Conservation (phyloP, 2,797 vertebrate genomes). For the Danio albolineatus region DNA sequence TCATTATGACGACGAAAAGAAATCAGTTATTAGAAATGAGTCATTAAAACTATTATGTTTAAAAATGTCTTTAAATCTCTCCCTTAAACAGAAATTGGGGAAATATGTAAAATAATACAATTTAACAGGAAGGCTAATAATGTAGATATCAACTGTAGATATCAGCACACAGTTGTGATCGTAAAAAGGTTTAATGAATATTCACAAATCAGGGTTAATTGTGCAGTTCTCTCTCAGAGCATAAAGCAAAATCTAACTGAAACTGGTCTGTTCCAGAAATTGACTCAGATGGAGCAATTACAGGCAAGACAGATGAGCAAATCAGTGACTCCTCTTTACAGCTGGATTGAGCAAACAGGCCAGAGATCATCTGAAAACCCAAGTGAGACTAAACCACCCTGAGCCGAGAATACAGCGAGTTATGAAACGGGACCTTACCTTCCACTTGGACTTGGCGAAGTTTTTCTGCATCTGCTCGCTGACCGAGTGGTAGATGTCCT, state of each 20-base stretch:
- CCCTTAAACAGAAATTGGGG: too few species aligned
- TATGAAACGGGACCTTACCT: constrained; percentile 80
- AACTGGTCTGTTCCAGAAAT: constrained; percentile 26
- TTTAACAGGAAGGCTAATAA: too few species aligned
- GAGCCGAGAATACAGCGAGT: constrained; percentile 6
- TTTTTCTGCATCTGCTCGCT: constrained; percentile 97
- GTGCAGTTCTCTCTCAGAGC: background rate
- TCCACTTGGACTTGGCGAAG: constrained; percentile 98
- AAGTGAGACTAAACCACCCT: constrained; percentile 48
- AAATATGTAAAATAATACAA: too few species aligned
- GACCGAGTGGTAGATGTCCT: constrained; percentile 95
- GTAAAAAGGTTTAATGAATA: too few species aligned
- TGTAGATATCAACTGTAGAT: too few species aligned
- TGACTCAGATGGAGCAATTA: constrained; percentile 15
- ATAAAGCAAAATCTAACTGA: constrained; percentile 5
- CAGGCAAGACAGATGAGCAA: background rate
- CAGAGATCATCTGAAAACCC: constrained; percentile 41
- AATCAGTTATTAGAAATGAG: too few species aligned
- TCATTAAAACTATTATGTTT: too few species aligned
- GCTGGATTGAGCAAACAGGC: constrained; percentile 52
- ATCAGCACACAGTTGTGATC: too few species aligned
- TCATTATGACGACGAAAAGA: too few species aligned
- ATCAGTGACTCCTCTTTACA: constrained; percentile 26
- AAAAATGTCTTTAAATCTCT: too few species aligned
- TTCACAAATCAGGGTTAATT: too few species aligned